Base-by-base conservation (phyloP, 2,888 invertebrate species). In the Cremastinae sp. region DNA sequence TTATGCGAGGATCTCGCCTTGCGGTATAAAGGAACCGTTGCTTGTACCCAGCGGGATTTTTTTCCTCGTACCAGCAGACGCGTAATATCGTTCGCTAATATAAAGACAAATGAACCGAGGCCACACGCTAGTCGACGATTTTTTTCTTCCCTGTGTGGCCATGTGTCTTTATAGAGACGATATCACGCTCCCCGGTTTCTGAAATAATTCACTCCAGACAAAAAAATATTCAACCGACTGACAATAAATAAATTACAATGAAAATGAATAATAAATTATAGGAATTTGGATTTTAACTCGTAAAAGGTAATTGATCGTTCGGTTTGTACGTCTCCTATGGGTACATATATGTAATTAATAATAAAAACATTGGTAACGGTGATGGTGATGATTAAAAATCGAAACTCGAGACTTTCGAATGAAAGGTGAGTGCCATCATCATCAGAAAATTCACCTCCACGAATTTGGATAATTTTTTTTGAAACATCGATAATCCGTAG, bases 51-150 rank as follows among this genome's bases (percentile, higher is more conserved):
- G 61, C 51, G 59, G 28, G 28, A 28, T 28, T 28, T 28, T 69
- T 69, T 70, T 69, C 56, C 12, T 37, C 56, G 62, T 62, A 58
- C 68, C 62, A 59, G 74, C 47, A 70, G 56, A 62, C 45, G 47
- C 49, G 49, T 65, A 65, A 59, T 69, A 71, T 75, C 22, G 43
- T 53, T 18, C 61, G 81, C 79, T 79, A 80, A 81, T 82, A 82
- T 82, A 79, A 82, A 81, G 88, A 88, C 88, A 88, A 87, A 89
- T 88, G 89, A 88, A 87, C 84, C 86, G 79, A 83, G 77, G 78
- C 80, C 80, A 71, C 59, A 47, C 65, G 71, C 71, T 76, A 62
- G 51, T 78, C 12, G 51, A 58, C 72, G 80, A 78, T 28, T 28
- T 28, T 28, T 64, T 28, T 73, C 74, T 56, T 39, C 80, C 81